phyloP scores from a whole-genome alignment of 2,797 vertebrate species.

The Lophius americanus region DNA sequence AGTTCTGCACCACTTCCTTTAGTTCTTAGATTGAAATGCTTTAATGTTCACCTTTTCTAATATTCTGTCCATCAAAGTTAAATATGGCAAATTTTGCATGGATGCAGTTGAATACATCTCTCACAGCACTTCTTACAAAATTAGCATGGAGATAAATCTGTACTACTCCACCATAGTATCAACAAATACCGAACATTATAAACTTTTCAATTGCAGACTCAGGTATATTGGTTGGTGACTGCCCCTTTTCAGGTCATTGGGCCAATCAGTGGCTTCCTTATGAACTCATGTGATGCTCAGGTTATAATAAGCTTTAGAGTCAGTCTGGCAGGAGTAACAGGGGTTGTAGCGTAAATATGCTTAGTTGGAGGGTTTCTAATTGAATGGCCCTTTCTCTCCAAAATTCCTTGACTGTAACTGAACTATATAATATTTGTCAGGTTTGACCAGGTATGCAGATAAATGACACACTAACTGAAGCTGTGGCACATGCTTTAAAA shows the following conservation, averaged over 20 bases:
- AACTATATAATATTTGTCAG: conserved; percentile 49
- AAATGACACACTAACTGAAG: conserved; percentile 42
- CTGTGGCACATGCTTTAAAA: no score
- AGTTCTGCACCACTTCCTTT: background rate
- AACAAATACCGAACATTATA: background rate
- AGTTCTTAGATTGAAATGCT: background rate
- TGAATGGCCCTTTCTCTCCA: conserved; percentile 51
- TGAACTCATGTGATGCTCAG: conserved; percentile 4
- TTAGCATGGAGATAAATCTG: background rate
- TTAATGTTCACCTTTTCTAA: background rate
- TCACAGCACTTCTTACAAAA: background rate
- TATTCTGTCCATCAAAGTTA: background rate
- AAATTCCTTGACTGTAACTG: conserved; percentile 53
- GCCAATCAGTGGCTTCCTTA: conserved; percentile 8
- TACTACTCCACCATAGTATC: background rate
- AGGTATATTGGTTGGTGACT: background rate
- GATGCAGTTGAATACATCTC: background rate
- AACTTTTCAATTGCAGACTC: background rate
- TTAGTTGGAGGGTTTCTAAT: conserved; percentile 64
- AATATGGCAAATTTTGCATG: background rate
- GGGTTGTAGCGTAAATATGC: conserved; percentile 66
- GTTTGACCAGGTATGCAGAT: conserved; percentile 43
- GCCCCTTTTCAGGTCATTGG: conserved; percentile 1
- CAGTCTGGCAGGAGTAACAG: conserved; percentile 38
- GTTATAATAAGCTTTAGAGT: conserved; percentile 34